Conservation (phyloP, 2,888 invertebrate species). For the Agrotis segetum region DNA sequence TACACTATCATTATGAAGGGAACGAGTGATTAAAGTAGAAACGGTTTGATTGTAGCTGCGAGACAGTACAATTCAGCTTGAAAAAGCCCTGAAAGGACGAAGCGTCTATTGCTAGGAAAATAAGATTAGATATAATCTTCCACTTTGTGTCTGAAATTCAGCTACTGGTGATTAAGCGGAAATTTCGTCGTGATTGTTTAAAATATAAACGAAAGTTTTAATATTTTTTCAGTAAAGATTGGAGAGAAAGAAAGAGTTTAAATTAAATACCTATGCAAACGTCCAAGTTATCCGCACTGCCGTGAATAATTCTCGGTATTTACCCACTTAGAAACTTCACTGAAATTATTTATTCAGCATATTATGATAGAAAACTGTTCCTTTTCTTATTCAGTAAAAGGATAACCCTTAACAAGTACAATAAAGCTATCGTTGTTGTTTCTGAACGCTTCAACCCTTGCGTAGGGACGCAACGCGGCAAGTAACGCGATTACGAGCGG, state of each 20-base stretch:
- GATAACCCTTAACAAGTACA: background rate
- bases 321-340: background rate
- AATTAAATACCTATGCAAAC: background rate
- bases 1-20: constrained; percentile 10
- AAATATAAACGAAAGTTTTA: too few species aligned
- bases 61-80: background rate
- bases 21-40: background rate
- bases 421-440: constrained; percentile 22
- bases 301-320: background rate
- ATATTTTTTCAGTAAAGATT: too few species aligned
- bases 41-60: background rate
- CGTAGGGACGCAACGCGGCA: constrained; percentile 63
- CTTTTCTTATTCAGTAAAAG: background rate
- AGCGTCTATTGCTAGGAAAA: background rate
- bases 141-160: background rate
- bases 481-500: constrained; percentile 78
- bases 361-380: background rate
- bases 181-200: background rate
- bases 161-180: background rate
- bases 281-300: background rate
- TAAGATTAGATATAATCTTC: background rate
- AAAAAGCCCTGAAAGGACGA: background rate
- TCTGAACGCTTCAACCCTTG: constrained; percentile 62
- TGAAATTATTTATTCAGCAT: constrained; percentile 1
- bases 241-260: too few species aligned